Conservation (phyloP, 2,113 vertebrate genomes). For the Brachyhypopomus gauderio region DNA sequence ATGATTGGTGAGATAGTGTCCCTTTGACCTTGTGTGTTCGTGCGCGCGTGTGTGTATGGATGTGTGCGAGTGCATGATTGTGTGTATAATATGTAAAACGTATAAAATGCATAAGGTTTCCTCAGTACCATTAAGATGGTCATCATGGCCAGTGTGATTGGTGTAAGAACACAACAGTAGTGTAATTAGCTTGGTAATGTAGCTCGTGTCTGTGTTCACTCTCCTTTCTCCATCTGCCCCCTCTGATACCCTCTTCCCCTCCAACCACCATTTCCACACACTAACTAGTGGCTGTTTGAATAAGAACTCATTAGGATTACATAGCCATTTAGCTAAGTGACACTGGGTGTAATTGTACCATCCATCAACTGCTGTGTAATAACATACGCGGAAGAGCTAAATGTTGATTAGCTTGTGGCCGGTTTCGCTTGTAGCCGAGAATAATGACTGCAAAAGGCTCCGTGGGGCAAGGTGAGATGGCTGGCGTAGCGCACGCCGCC, state of each 20-base stretch:
- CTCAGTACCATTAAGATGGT: conserved; percentile 9
- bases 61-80: not conserved
- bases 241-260: conserved; percentile 7
- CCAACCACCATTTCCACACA: conserved; percentile 45
- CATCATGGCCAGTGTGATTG: conserved; percentile 35
- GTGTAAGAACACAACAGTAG: conserved; percentile 1
- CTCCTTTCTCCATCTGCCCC: not conserved
- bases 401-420: conserved; percentile 76
- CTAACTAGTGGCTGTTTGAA: conserved; percentile 77
- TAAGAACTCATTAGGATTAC: conserved; percentile 79
- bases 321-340: conserved; percentile 80
- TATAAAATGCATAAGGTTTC: not conserved
- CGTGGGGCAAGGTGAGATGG: conserved; percentile 44
- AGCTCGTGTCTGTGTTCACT: not conserved
- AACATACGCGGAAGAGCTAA: conserved; percentile 75
- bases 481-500: conserved; percentile 41
- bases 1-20: conserved; percentile 58
- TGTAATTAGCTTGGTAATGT: conserved; percentile 33
- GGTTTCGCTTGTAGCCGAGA: conserved; percentile 67
- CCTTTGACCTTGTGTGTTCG: conserved; percentile 58
- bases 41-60: not conserved
- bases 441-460: conserved; percentile 67
- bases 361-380: conserved; percentile 79
- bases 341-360: conserved; percentile 79
- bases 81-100: not conserved